These are phyloP conservation scores for Ypsolopha sequella DNA, from an alignment of 2,888 invertebrate genomes.

Conservation along the genomic window DNA sequence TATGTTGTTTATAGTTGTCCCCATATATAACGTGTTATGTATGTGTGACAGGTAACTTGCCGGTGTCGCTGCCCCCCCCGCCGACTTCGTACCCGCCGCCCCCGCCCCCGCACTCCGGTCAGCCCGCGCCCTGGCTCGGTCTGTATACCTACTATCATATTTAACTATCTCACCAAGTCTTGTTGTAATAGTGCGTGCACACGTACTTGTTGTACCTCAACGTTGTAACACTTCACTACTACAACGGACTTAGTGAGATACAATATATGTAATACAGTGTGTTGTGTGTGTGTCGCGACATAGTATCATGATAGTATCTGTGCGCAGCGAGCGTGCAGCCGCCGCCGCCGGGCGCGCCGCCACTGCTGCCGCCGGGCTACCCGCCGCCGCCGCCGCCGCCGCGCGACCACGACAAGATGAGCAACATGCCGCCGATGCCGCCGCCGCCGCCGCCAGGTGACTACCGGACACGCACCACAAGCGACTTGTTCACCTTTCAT, in stretches of 20 bases:
- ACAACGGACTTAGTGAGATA: too few relatives aligned
- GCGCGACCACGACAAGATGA: slow-evolving; percentile 18
- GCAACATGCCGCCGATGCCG: slow-evolving; percentile 26
- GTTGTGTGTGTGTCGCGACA: too few relatives aligned
- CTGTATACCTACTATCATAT: not conserved
- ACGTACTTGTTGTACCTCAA: too few relatives aligned
- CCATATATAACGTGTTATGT: too few relatives aligned
- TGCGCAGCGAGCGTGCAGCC: slow-evolving; percentile 19
- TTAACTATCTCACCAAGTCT: too few relatives aligned
- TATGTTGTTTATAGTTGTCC: too few relatives aligned
- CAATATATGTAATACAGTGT: too few relatives aligned
- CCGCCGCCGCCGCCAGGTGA: slow-evolving; percentile 39
- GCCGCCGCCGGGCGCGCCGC: slow-evolving; percentile 21
- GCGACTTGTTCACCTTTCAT: too few relatives aligned
- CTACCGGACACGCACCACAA: too few relatives aligned
- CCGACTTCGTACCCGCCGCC: slow-evolving; percentile 39
- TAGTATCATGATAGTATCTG: not conserved
- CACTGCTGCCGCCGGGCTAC: slow-evolving; percentile 20
- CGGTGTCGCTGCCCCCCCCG: slow-evolving; percentile 16
- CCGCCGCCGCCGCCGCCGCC: slow-evolving; percentile 16
- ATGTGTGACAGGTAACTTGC: not conserved
- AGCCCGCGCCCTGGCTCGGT: slow-evolving; percentile 57
- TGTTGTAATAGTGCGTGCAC: too few relatives aligned
- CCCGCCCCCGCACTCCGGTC: slow-evolving; percentile 62
- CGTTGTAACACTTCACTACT: too few relatives aligned